Percentiles rank a stretch among this genome's conserved stretches.
phyloP scores from a whole-genome alignment of 2,113 vertebrate species.

The Callaeas wilsoni region DNA sequence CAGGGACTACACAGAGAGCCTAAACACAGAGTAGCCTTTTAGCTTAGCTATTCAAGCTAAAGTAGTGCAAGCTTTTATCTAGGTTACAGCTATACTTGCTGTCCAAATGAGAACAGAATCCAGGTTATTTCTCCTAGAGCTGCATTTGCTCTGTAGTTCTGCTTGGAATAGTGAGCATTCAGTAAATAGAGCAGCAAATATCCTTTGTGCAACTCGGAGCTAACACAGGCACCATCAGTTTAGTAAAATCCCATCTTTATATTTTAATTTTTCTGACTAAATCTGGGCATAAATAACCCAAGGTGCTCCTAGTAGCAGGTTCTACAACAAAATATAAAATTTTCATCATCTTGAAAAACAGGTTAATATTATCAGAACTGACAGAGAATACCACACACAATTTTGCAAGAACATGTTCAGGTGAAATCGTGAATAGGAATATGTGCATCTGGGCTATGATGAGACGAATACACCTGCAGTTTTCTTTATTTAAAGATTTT shows the following conservation, averaged over 20 bases:
- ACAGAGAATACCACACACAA: neutral
- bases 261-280: neutral
- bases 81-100: neutral
- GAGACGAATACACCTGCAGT: neutral
- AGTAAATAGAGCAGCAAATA: neutral
- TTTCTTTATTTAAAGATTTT: neutral
- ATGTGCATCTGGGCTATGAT: neutral
- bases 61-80: neutral
- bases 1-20: neutral
- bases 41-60: neutral
- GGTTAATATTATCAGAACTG: neutral
- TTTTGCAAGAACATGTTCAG: neutral
- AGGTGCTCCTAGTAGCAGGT: neutral
- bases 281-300: neutral
- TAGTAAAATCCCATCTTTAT: neutral
- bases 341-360: neutral
- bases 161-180: neutral
- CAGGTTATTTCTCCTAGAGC: neutral
- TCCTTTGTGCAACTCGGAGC: neutral
- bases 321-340: neutral
- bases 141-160: neutral
- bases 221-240: neutral
- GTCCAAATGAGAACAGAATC: neutral
- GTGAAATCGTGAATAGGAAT: neutral
- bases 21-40: neutral